Percentiles rank a stretch among this genome's conserved stretches.
Evolutionary conservation across 2,888 invertebrate species (phyloP).

Genomic region (Thecophora atra): DNA sequence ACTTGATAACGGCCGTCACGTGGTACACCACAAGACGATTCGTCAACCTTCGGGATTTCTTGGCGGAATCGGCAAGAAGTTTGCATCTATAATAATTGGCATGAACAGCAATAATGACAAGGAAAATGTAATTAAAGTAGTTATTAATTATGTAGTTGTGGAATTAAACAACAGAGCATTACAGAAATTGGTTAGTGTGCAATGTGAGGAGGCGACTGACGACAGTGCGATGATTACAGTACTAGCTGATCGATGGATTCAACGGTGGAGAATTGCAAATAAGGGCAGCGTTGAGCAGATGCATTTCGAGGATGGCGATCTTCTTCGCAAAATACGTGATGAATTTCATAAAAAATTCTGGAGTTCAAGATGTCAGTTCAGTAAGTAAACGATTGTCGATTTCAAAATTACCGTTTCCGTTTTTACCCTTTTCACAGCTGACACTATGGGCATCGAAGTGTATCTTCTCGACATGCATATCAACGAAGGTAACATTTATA

Average conservation of each 20-base stretch:
- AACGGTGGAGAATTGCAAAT: slow-evolving; percentile 80
- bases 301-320: slow-evolving; percentile 76
- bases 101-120: slow-evolving; percentile 62
- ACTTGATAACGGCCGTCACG: slow-evolving; percentile 73
- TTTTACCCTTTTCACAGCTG: slow-evolving; percentile 53
- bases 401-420: neutral
- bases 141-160: neutral
- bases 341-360: slow-evolving; percentile 75
- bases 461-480: slow-evolving; percentile 83
- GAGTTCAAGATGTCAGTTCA: slow-evolving; percentile 68
- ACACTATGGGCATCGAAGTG: slow-evolving; percentile 73
- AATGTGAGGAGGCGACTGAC: slow-evolving; percentile 65
- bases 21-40: slow-evolving; percentile 74
- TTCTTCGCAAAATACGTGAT: slow-evolving; percentile 77
- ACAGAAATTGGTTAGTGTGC: slow-evolving; percentile 75
- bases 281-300: slow-evolving; percentile 74
- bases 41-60: slow-evolving; percentile 84
- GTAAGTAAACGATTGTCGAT: neutral
- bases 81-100: slow-evolving; percentile 65
- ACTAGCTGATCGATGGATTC: slow-evolving; percentile 80
- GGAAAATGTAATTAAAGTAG: slow-evolving; percentile 57
- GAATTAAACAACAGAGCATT: slow-evolving; percentile 21
- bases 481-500: slow-evolving; percentile 72
- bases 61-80: slow-evolving; percentile 82
- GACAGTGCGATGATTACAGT: slow-evolving; percentile 73